Evolutionary conservation across 1,140 invertebrate genomes (phyloP).

Genomic region (Macrostomum lignano): DNA sequence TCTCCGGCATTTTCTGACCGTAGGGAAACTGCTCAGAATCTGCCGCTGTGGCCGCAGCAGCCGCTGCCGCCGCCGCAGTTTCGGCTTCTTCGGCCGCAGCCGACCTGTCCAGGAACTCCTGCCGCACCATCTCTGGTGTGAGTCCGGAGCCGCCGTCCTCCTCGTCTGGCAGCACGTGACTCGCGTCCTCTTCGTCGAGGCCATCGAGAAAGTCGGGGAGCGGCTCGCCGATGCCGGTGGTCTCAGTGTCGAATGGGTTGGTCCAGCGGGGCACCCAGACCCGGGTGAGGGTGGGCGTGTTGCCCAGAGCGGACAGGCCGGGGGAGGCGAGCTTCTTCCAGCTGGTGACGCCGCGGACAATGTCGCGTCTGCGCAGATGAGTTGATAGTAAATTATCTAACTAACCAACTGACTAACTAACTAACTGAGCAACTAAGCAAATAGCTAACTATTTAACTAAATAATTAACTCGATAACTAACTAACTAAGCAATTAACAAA

Average conservation of each 20-base stretch:
- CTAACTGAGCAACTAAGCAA: too few relatives aligned
- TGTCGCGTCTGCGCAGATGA: slow-evolving; percentile 17
- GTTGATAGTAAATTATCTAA: slow-evolving; percentile 14
- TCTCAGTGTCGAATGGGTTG: not conserved
- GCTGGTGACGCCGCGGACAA: slow-evolving; percentile 20
- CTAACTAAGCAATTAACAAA: too few relatives aligned
- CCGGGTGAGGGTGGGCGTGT: slow-evolving; percentile 21
- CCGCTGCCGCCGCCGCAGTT: too few relatives aligned
- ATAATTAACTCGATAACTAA: too few relatives aligned
- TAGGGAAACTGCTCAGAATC: slow-evolving; percentile 17
- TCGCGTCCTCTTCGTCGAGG: slow-evolving; percentile 1
- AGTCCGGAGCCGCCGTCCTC: not conserved
- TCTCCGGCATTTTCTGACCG: too few relatives aligned
- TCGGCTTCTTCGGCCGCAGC: too few relatives aligned
- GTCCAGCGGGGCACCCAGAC: slow-evolving; percentile 26
- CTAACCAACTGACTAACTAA: too few relatives aligned
- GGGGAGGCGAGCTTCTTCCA: slow-evolving; percentile 27
- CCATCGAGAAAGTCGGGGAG: not conserved
- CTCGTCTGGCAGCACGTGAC: not conserved
- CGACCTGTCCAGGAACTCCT: too few relatives aligned
- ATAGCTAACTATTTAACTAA: too few relatives aligned
- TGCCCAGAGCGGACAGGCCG: slow-evolving; percentile 17
- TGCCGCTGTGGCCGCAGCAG: too few relatives aligned
- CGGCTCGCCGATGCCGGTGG: not conserved
- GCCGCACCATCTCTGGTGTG: too few relatives aligned